Evolutionary conservation across 2,888 invertebrate species (phyloP).

Genomic region (Andrena trimmerana): DNA sequence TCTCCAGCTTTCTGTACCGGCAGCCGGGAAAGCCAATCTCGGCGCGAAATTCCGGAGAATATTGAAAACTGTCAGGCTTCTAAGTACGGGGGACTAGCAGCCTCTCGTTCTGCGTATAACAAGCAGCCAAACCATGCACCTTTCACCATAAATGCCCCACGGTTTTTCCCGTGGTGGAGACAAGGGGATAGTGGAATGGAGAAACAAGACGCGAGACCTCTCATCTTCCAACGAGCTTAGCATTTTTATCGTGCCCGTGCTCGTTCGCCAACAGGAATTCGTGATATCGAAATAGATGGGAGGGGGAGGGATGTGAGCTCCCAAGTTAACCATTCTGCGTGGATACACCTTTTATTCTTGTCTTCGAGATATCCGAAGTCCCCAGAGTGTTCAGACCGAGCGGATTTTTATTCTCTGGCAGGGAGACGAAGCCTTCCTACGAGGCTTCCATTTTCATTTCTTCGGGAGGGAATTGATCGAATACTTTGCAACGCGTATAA

Average conservation of each 20-base stretch:
- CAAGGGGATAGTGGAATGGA: neutral
- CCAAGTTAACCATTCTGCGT: conserved; percentile 37
- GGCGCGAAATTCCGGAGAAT: conserved; percentile 51
- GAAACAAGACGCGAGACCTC: conserved; percentile 56
- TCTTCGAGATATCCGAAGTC: conserved; percentile 42
- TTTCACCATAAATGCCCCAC: conserved; percentile 20
- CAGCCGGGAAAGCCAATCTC: conserved; percentile 35
- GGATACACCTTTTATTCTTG: conserved; percentile 2
- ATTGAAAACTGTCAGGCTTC: conserved; percentile 68
- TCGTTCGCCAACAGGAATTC: conserved; percentile 46
- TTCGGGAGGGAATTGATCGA: neutral
- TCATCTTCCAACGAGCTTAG: conserved; percentile 67
- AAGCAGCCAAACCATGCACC: conserved; percentile 45
- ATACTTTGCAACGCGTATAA: too few relatives aligned
- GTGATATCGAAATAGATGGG: conserved; percentile 16
- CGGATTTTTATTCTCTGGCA: neutral
- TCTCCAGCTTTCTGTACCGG: neutral
- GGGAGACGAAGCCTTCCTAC: neutral
- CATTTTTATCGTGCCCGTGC: conserved; percentile 70
- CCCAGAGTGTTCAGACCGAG: neutral
- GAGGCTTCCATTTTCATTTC: neutral
- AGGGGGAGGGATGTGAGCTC: neutral
- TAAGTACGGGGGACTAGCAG: conserved; percentile 26
- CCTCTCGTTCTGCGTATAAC: conserved; percentile 57
- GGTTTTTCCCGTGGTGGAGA: neutral